A percentile compares a stretch with the other conserved stretches of the same genome.
These are phyloP conservation scores for Penaeus chinensis DNA, from an alignment of 1,140 invertebrate genomes.

Conservation along the genomic window DNA sequence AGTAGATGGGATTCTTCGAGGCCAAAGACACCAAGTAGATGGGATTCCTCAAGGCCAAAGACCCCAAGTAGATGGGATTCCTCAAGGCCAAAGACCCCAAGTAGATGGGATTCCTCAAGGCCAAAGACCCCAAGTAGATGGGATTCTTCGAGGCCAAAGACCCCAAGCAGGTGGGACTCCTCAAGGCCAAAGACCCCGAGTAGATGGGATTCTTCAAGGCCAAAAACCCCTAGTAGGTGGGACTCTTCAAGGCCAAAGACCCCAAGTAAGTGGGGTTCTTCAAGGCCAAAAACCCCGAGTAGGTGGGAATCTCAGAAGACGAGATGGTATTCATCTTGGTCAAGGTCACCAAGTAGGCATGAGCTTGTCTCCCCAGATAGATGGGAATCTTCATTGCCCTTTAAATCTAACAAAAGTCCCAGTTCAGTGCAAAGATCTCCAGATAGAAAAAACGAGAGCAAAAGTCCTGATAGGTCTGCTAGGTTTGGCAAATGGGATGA, in stretches of 20 bases:
- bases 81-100: conserved; percentile 40
- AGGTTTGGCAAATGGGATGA: conserved; percentile 49
- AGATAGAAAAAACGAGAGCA: too few species aligned
- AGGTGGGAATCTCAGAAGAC: conserved; percentile 31
- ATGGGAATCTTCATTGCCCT: too few species aligned
- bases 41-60: conserved; percentile 24
- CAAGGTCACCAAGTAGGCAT: conserved; percentile 8
- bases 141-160: conserved; percentile 36
- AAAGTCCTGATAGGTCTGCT: conserved; percentile 25
- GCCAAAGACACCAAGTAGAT: conserved; percentile 2
- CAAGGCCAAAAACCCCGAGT: conserved; percentile 29
- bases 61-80: conserved; percentile 46
- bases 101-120: conserved; percentile 38
- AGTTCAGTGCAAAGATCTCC: too few species aligned
- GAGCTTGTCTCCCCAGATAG: not conserved
- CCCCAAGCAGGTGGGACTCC: conserved; percentile 41
- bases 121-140: conserved; percentile 48
- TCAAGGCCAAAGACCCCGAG: conserved; percentile 47
- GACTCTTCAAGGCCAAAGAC: conserved; percentile 31
- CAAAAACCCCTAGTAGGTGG: conserved; percentile 40
- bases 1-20: conserved; percentile 10
- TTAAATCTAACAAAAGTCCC: too few species aligned
- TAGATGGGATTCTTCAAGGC: conserved; percentile 26
- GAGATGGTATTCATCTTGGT: not conserved
- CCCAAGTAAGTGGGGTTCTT: conserved; percentile 33